Base-by-base conservation (phyloP, 1,140 invertebrate species). In the Cydia fagiglandana region DNA sequence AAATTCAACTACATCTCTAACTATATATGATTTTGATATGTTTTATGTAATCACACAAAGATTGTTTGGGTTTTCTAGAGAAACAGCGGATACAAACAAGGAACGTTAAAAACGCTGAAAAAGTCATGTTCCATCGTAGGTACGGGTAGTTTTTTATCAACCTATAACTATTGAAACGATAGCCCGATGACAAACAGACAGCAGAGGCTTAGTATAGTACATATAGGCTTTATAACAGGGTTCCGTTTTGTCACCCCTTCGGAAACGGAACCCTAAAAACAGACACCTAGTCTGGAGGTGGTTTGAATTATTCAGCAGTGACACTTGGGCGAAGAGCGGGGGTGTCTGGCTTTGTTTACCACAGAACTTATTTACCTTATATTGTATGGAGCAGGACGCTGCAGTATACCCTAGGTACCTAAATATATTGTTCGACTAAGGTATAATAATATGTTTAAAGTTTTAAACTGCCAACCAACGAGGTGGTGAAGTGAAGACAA, bases 231-330 rank as follows among this genome's bases (percentile, higher is more conserved):
- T 34, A 34, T 34, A 34, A 56, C n/a, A 17, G 15, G 6, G 12
- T 56, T 56, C 56, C 56, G 20, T 61, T 24, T 61, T n/a, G 6
- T 0, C n/a, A 50, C 47, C 47, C 15, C 12, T 50, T 50, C 13
- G 20, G 1, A 24, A 6, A 20, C 56, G 20, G 56, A 61, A 61
- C 56, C 56, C 56, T 61, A 61, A 61, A 61, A 56, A 56, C 53
- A 56, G 53, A 38, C 66, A 70, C 64, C 24, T 15, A 68, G 64
- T 30, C 64, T 38, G 64, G 66, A n/a, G 66, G 30, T 17, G 66
- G 66, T 17, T 70, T 70, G 66, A 15, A 70, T 70, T 70, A 70
- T 70, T 70, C 66, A 70, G 30, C 34, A 38, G n/a, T 20, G 66
- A 61, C 66, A 70, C n/a, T 70, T n/a, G 30, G 66, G 15, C 34